Evolutionary conservation across 2,888 invertebrate species (phyloP), one percentile per base, ranked within the genome.

Genomic region (Cactoblastis cactorum): DNA sequence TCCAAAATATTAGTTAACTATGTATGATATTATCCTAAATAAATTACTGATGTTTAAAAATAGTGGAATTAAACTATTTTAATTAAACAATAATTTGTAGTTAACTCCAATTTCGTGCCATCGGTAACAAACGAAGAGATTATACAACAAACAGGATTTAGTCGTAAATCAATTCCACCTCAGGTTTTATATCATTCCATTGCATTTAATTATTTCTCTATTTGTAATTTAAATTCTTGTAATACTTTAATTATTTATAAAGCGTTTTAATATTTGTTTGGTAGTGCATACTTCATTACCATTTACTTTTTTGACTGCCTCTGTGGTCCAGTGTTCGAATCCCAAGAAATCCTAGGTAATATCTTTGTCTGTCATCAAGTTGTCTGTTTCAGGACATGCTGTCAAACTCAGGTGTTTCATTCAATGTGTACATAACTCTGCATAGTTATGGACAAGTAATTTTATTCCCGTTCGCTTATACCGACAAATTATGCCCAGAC

Each of bases 401-500:
- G 8, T 17, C 12, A 3, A 33, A 41, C 19, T n/a, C 39, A n/a
- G 81, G 78, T 0, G 64, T 82, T 17, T 52, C 69, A 0, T 87
- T 84, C 58, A 73, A 81, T 62, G 80, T 85, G 0, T 88, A 85
- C 60, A 74, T 88, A 37, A 86, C 88, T 0, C 64, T 88, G 2
- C 88, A 89, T 34, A 84, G 86, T 53, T 89, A 74, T 49, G 87
- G 87, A 0, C 78, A 89, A 70, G 74, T 86, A 2, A 87, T 89
- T 12, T 65, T 86, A 50, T 83, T 89, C 52, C 88, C 88, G 0
- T 85, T 77, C 43, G 80, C 84, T 0, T 78, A 62, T 53, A 71
- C 64, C 45, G 72, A 80, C 1, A 74, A 77, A 4, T 64, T 84
- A 0, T 83, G 84, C 37, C 79, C 81, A 0, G 82, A 83, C 51